Base-by-base conservation (phyloP, 2,888 invertebrate species). In the Syrista parreyssii region DNA sequence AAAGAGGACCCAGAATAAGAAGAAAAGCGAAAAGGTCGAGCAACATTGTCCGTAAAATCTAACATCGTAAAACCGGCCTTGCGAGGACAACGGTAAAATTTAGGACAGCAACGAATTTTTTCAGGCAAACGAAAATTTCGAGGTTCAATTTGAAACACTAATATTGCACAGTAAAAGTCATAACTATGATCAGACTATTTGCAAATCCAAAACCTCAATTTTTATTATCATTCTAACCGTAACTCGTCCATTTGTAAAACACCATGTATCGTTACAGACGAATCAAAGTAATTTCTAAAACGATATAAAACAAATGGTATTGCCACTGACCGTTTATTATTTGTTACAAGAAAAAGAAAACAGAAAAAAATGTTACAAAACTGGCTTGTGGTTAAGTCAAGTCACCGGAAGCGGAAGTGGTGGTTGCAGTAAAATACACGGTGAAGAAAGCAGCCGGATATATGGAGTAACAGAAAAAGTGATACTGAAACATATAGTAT, bases 401-500 rank as follows among this genome's bases (percentile, higher is more conserved):
- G 55, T 55, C 55, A 23, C 55, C 55, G 23, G 55, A 55, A 23
- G 55, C 55, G 23, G 55, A 55, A 55, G 55, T 55, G 55, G 23
- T 23, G 23, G 55, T 55, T 55, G 23, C 9, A 9, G 9, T 55
- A 55, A 40, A 55, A 23, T 55, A 15, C 55, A 23, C 23, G 23
- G 23, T 23, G 23, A 55, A 55, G 55, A 55, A 55, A 55, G 23
- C 55, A 55, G 55, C 55, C 55, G 55, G 55, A 55, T 55, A 55
- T 23, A 23, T 23, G 55, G 23, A 23, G 55, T 55, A 55, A 23
- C 1, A 55, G 55, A 1, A 55, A 55, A 23, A 55, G 23, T 55
- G 55, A 23, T 23, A 23, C 23, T 23, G 81, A 81, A 69, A 34
- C 30, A 32, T 33, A 32, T 34, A 35, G 36, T 71, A 76, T 30